Evolutionary conservation across 2,797 vertebrate genomes (phyloP).

Genomic region (Phoxinus dragarum): DNA sequence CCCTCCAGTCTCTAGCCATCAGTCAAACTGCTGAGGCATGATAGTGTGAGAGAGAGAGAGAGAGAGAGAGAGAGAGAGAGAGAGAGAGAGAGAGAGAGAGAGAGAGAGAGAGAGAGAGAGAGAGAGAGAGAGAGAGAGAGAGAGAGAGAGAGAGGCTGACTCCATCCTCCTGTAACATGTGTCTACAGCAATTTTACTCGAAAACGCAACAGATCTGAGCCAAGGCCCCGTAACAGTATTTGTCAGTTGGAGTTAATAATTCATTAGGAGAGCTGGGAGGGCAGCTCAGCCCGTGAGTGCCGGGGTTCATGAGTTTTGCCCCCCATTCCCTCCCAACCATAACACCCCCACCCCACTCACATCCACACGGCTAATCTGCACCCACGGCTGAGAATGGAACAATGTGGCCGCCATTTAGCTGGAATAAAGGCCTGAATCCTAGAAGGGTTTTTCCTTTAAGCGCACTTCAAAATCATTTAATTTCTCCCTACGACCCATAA

Average conservation of each 20-base stretch:
- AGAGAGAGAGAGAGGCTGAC: conserved; percentile 76
- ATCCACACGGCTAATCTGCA: conserved; percentile 12
- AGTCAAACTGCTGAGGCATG: conserved; percentile 97
- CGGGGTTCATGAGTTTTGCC: conserved; percentile 55
- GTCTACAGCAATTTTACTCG: conserved; percentile 98
- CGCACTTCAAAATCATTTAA: conserved; percentile 23
- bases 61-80: conserved; percentile 65
- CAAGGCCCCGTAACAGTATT: conserved; percentile 84
- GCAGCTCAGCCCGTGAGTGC: conserved; percentile 69
- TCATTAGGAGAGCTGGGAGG: conserved; percentile 81
- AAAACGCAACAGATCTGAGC: conserved; percentile 88
- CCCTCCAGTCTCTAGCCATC: conserved; percentile 93
- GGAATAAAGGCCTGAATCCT: conserved; percentile 18
- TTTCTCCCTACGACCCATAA: conserved; percentile 33
- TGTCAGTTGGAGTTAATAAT: conserved; percentile 88
- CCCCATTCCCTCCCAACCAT: conserved; percentile 48
- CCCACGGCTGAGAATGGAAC: conserved; percentile 16
- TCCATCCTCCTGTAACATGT: conserved; percentile 95
- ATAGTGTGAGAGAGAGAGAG: conserved; percentile 71
- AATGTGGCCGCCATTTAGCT: conserved; percentile 1
- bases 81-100: conserved; percentile 66
- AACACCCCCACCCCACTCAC: conserved; percentile 52
- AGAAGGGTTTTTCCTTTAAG: conserved; percentile 22
- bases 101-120: conserved; percentile 53
- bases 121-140: conserved; percentile 40